A percentile compares a stretch with the other conserved stretches of the same genome.
These are phyloP conservation scores for Meiosimyza decipiens DNA, from an alignment of 2,888 invertebrate genomes.

Conservation along the genomic window DNA sequence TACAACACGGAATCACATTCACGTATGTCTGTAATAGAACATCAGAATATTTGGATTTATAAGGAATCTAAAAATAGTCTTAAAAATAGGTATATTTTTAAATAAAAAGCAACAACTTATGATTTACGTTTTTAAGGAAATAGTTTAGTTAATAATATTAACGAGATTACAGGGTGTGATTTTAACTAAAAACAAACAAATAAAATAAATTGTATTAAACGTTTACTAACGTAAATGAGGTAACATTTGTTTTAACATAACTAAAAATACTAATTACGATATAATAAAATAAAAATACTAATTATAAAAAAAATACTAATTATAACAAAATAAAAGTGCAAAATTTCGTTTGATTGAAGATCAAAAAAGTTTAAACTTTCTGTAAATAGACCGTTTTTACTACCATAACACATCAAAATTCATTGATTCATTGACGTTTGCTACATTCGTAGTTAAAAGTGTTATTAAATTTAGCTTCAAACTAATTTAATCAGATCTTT, in stretches of 20 bases:
- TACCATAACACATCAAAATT: too few species aligned
- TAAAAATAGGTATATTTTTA: not conserved
- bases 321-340: constrained; percentile 2
- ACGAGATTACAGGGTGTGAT: constrained; percentile 26
- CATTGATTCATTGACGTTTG: too few species aligned
- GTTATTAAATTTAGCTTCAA: too few species aligned
- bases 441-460: too few species aligned
- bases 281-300: constrained; percentile 15
- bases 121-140: not conserved
- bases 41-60: constrained; percentile 3
- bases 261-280: constrained; percentile 3
- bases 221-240: constrained; percentile 20
- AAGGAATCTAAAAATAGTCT: not conserved
- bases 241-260: constrained; percentile 39
- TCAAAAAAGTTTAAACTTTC: too few species aligned
- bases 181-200: constrained; percentile 26
- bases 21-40: constrained; percentile 2
- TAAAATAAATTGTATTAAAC: constrained; percentile 27
- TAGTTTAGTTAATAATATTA: constrained; percentile 16
- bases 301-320: constrained; percentile 5
- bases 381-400: too few species aligned
- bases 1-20: constrained; percentile 44
- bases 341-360: too few species aligned
- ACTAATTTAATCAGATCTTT: too few species aligned
- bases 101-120: not conserved